Evolutionary conservation across 2,113 vertebrate species (phyloP).

Genomic region (Xenus cinereus): DNA sequence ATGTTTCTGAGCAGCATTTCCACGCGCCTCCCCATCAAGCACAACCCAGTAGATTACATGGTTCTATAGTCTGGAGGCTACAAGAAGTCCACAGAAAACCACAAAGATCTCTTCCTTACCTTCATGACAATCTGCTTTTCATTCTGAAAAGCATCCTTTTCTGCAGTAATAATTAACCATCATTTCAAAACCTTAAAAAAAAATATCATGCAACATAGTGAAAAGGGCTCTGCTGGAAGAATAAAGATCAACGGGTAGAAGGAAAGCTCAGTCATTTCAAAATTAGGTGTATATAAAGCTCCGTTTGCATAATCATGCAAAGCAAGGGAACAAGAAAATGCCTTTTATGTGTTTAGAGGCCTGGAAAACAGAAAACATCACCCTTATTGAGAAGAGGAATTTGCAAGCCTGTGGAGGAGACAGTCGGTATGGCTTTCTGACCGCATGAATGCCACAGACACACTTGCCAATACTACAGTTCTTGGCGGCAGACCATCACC

Average conservation of each 20-base stretch:
- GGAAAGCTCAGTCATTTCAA: neutral
- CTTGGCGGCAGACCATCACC: neutral
- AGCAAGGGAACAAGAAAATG: neutral
- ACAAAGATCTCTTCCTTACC: neutral
- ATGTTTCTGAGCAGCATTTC: neutral
- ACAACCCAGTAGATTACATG: neutral
- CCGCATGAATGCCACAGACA: fast-evolving
- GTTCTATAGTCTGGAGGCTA: neutral
- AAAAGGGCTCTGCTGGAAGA: neutral
- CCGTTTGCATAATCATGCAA: neutral
- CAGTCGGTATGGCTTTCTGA: neutral
- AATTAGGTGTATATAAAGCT: neutral
- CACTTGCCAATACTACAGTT: neutral
- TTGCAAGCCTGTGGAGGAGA: neutral
- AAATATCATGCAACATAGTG: too few species aligned
- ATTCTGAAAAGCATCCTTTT: neutral
- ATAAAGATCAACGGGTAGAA: neutral
- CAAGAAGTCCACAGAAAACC: neutral
- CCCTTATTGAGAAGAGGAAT: neutral
- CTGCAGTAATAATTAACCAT: neutral
- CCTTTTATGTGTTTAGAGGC: neutral
- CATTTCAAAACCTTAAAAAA: neutral
- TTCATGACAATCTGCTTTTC: neutral
- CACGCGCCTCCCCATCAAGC: neutral
- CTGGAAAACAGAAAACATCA: neutral